Evolutionary conservation across 2,888 invertebrate genomes (phyloP), one percentile per base, ranked within the genome.

Genomic region (Tenodera sinensis): DNA sequence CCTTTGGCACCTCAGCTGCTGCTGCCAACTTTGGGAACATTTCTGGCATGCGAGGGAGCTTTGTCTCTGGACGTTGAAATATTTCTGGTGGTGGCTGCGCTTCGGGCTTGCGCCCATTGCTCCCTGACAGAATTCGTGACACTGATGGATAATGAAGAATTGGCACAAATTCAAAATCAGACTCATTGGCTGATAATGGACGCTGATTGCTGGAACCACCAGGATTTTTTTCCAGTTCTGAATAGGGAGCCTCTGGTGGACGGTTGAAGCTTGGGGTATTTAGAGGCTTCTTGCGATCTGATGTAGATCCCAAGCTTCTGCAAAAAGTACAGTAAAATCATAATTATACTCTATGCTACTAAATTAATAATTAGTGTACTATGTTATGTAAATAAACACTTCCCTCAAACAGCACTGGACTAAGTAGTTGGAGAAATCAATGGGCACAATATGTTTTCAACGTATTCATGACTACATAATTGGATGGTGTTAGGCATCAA

Each of bases 41-140:
- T 94, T 27, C 94, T 93, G 1, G 95, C 95, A 1, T 96, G 83
- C 94, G 94, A 34, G 97, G 93, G 0, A 97, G 93, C 84, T 97
- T 96, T 91, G 89, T 34, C 54, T 89, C 89, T 71, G 83, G 83
- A 82, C 27, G 81, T 30, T 71, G 83, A 20, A 87, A 86, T 54
- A 90, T 85, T 25, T 87, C 88, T 8, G 90, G 90, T 4, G 83
- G 89, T 28, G 83, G 84, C 86, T 89, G 89, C 6, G 87, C 87
- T 34, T 87, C 87, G 9, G 87, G 87, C 28, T 97, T 97, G 54
- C 97, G 94, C 0, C 98, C 98, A 92, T 97, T 97, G 88, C 97
- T 97, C 1, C 98, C 98, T 87, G 97, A 97, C 34, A 98, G 94
- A 92, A 98, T 98, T 89, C 98, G 94, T 4, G 97, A 96, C 91